Percentiles rank a stretch among this genome's conserved stretches.
Conservation (phyloP, 1,140 invertebrate species). For the Mamestra configurata region DNA sequence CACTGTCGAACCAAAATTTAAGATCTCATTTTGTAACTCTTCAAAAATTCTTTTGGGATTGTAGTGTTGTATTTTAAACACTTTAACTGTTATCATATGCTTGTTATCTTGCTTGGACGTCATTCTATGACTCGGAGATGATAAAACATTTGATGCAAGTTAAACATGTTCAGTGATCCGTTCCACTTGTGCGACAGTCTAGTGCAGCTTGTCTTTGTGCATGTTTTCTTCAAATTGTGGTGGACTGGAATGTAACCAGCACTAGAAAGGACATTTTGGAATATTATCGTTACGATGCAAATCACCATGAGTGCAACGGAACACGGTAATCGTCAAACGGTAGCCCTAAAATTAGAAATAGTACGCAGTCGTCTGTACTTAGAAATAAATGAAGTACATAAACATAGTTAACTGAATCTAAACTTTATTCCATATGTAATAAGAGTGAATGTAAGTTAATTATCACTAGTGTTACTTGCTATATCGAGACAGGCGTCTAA, state of each 20-base stretch:
- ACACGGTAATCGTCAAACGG: conserved; percentile 42
- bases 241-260: background rate
- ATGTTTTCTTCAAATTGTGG: conserved; percentile 7
- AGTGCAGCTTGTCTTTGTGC: background rate
- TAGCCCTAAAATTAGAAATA: conserved; percentile 61
- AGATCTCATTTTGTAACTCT: conserved; percentile 81
- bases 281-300: background rate
- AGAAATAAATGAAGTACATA: conserved; percentile 84
- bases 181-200: conserved; percentile 43
- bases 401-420: conserved; percentile 75
- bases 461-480: conserved; percentile 72
- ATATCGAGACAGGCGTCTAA: conserved; percentile 76
- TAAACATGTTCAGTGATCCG: conserved; percentile 48
- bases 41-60: conserved; percentile 58
- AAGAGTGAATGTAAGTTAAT: conserved; percentile 74
- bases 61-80: conserved; percentile 39
- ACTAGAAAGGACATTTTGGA: conserved; percentile 8
- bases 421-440: conserved; percentile 80
- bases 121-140: conserved; percentile 15
- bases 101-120: conserved; percentile 28
- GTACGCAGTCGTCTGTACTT: conserved; percentile 76
- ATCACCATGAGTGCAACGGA: conserved; percentile 53
- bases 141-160: conserved; percentile 35
- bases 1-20: conserved; percentile 84
- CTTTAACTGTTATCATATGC: conserved; percentile 44